Conservation (phyloP, 1,140 invertebrate genomes). For the Conopomorpha cramerella region DNA sequence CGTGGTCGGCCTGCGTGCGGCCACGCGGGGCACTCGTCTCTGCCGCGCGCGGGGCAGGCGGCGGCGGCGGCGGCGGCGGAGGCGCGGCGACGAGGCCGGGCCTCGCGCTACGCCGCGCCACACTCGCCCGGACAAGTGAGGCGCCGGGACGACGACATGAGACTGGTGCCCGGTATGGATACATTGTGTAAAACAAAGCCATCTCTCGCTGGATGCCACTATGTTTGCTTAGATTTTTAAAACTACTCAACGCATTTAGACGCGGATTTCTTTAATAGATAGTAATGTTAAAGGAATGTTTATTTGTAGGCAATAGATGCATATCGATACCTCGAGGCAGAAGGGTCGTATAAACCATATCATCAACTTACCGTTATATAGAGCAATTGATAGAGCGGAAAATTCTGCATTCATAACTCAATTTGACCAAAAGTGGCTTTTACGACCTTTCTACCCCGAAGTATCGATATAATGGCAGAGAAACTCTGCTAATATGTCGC, state of each 20-base stretch:
- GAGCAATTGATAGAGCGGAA: no score
- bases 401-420: no score
- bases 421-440: no score
- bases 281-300: background rate
- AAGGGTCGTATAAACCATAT: no score
- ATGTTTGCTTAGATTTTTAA: background rate
- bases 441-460: no score
- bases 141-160: background rate
- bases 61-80: conserved; percentile 4
- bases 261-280: background rate
- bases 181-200: no score
- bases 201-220: no score
- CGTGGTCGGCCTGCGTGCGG: background rate
- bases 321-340: no score
- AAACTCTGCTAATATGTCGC: no score
- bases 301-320: background rate
- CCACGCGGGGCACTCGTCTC: background rate
- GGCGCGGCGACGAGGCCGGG: conserved; percentile 6
- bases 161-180: background rate
- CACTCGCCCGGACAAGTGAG: conserved; percentile 26
- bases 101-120: conserved; percentile 8
- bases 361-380: no score
- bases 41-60: background rate
- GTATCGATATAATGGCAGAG: no score
- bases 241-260: background rate